These are phyloP conservation scores for Aegypius monachus DNA, from an alignment of 2,113 vertebrate genomes.

Conservation along the genomic window DNA sequence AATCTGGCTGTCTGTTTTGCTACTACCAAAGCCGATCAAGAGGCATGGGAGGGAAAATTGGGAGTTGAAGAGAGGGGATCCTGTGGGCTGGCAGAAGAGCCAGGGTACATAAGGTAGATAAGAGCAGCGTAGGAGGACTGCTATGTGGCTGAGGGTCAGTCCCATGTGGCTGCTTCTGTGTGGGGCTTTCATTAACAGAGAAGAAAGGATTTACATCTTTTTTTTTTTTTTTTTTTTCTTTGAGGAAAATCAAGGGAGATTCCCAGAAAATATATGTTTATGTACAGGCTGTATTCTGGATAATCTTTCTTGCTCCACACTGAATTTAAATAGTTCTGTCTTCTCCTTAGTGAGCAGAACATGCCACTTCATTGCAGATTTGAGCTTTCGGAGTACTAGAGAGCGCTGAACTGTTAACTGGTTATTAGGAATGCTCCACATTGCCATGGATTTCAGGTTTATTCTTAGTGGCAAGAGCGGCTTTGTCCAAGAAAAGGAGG, in stretches of 20 bases:
- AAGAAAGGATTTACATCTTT: background rate
- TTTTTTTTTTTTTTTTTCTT: background rate
- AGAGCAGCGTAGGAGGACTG: background rate
- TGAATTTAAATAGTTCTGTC: background rate
- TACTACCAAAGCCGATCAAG: accelerated
- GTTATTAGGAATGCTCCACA: background rate
- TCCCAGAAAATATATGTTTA: background rate
- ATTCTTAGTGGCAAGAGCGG: background rate
- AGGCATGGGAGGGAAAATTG: background rate
- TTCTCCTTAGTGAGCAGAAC: background rate
- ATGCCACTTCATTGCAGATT: background rate
- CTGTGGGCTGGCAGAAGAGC: background rate
- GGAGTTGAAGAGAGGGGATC: background rate
- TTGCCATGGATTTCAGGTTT: background rate
- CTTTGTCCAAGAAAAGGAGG: background rate
- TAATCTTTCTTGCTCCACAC: background rate
- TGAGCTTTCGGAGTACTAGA: background rate
- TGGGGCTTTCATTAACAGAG: background rate
- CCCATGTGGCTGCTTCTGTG: background rate
- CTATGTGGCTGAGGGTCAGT: background rate
- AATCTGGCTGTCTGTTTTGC: background rate
- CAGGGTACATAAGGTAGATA: accelerated
- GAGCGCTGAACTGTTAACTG: background rate
- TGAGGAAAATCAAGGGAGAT: background rate
- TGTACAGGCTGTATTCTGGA: background rate